phyloP scores from a whole-genome alignment of 2,113 vertebrate genomes.

The Cryptotis parvus region DNA sequence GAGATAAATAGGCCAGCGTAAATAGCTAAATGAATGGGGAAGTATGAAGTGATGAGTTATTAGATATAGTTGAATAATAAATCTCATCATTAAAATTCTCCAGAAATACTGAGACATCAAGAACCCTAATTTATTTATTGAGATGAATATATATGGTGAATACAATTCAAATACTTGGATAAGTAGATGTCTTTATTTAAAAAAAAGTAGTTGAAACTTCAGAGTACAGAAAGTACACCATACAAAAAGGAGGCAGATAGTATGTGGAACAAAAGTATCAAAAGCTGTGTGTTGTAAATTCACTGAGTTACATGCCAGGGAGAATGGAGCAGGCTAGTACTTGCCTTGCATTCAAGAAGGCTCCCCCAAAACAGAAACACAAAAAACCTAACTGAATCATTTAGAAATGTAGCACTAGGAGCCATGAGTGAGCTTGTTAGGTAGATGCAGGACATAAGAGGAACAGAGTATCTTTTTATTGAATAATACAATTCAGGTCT shows the following conservation, averaged over 20 bases:
- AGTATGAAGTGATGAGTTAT: background rate
- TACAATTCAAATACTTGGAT: background rate
- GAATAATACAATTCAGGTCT: background rate
- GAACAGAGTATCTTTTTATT: background rate
- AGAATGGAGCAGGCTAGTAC: no score
- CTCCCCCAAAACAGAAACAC: no score
- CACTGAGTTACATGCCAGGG: background rate
- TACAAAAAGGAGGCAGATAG: background rate
- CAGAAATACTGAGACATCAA: background rate
- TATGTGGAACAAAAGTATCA: background rate
- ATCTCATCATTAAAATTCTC: background rate
- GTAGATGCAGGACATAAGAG: background rate
- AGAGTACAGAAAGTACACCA: background rate
- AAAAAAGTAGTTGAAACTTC: background rate
- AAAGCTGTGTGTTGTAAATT: background rate
- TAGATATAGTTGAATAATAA: background rate
- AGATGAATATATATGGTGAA: background rate
- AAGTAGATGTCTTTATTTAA: background rate
- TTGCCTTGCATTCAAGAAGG: no score
- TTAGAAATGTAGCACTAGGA: no score
- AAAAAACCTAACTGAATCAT: no score
- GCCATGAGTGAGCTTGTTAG: background rate
- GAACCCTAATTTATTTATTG: background rate
- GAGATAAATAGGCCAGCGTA: background rate
- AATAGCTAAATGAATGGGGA: background rate